Conservation (phyloP, 2,888 invertebrate genomes). For the Agrilus biguttatus region DNA sequence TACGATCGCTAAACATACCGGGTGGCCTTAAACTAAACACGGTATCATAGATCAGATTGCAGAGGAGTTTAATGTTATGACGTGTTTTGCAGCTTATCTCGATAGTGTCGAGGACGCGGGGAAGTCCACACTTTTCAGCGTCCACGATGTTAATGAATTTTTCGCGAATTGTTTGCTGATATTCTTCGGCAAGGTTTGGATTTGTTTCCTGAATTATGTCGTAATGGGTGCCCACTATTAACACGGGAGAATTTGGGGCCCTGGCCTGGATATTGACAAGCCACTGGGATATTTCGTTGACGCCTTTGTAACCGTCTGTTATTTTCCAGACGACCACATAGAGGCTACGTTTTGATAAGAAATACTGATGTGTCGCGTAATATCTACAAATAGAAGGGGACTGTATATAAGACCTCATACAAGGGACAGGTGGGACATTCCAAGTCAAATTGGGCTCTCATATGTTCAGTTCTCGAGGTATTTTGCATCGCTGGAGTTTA, state of each 20-base stretch:
- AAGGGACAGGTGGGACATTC: too few species aligned
- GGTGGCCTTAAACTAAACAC: constrained; percentile 84
- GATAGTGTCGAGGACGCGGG: constrained; percentile 81
- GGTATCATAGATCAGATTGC: constrained; percentile 85
- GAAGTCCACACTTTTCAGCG: constrained; percentile 90
- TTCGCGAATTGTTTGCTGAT: constrained; percentile 78
- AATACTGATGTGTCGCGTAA: constrained; percentile 98
- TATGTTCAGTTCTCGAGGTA: too few species aligned
- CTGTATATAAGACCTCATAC: background rate
- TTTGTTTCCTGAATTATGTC: constrained; percentile 62
- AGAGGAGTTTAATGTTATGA: constrained; percentile 78
- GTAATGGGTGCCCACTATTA: constrained; percentile 93
- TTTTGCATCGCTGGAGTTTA: too few species aligned
- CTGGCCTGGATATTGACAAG: constrained; percentile 86
- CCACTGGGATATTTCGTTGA: constrained; percentile 88
- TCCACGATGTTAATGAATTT: constrained; percentile 86
- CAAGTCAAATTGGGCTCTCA: too few species aligned
- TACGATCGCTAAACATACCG: constrained; percentile 33
- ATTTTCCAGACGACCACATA: constrained; percentile 94
- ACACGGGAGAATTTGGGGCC: constrained; percentile 91
- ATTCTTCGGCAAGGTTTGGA: constrained; percentile 51
- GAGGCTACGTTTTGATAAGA: constrained; percentile 84
- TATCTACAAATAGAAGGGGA: constrained; percentile 39
- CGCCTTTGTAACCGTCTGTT: constrained; percentile 78
- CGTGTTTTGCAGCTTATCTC: constrained; percentile 82